Evolutionary conservation across 2,113 vertebrate genomes (phyloP).

Genomic region (Abramis brama): DNA sequence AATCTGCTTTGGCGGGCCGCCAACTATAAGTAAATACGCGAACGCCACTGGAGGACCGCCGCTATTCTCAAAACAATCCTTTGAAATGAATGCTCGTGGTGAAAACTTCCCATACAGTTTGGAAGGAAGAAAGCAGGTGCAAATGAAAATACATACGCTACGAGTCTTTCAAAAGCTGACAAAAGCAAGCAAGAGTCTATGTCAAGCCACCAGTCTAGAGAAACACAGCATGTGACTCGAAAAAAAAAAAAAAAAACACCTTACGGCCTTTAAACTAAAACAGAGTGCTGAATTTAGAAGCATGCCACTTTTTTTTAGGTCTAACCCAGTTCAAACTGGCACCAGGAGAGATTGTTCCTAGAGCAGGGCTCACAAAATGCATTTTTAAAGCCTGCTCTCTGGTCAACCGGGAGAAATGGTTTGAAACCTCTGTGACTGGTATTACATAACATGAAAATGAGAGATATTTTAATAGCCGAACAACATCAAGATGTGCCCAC

Average conservation of each 20-base stretch:
- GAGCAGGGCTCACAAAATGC: conserved; percentile 34
- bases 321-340: conserved; percentile 52
- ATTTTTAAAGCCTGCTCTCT: conserved; percentile 21
- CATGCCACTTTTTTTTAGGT: conserved; percentile 42
- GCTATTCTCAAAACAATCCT: not conserved
- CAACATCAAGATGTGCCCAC: conserved; percentile 32
- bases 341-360: conserved; percentile 24
- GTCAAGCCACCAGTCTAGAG: conserved; percentile 17
- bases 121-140: conserved; percentile 34
- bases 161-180: not conserved
- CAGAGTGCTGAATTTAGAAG: conserved; percentile 45
- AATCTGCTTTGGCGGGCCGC: conserved; percentile 15
- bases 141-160: not conserved
- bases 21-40: conserved; percentile 21
- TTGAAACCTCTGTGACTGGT: conserved; percentile 7
- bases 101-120: conserved; percentile 21
- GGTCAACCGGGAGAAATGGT: conserved; percentile 22
- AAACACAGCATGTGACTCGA: not conserved
- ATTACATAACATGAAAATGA: conserved; percentile 43
- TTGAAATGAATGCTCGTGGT: conserved; percentile 22
- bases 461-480: not conserved
- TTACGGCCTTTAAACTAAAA: conserved; percentile 30
- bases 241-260: not conserved
- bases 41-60: conserved; percentile 5
- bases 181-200: conserved; percentile 10